phyloP scores from a whole-genome alignment of 2,113 vertebrate species.

The Phyllostomus discolor region DNA sequence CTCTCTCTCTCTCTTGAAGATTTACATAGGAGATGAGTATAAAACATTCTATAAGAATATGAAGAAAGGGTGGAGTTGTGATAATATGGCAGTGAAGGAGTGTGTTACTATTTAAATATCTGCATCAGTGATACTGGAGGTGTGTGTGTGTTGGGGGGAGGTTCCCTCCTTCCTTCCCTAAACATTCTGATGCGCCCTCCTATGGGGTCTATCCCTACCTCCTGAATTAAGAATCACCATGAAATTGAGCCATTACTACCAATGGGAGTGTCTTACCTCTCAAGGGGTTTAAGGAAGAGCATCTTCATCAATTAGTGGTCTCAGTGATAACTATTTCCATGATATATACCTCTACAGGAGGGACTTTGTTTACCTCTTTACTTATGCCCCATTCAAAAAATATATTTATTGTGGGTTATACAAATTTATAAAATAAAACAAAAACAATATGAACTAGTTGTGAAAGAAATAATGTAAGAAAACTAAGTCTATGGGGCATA shows the following conservation, averaged over 20 bases:
- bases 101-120: background rate
- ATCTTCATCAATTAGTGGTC: background rate
- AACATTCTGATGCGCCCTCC: background rate
- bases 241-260: background rate
- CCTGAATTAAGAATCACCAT: background rate
- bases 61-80: background rate
- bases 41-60: background rate
- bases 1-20: background rate
- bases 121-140: background rate
- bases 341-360: background rate
- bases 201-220: background rate
- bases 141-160: fast-evolving
- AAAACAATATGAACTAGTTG: background rate
- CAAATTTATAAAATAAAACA: background rate
- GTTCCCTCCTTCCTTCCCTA: background rate
- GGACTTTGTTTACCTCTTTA: background rate
- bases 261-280: background rate
- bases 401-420: background rate
- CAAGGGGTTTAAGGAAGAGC: background rate
- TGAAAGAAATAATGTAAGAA: background rate
- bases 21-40: background rate
- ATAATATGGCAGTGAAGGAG: background rate
- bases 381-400: background rate
- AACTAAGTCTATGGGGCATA: background rate
- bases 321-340: background rate